These are phyloP conservation scores for Epiperipatus broadwayi DNA, from an alignment of 2,888 invertebrate genomes.

Conservation along the genomic window DNA sequence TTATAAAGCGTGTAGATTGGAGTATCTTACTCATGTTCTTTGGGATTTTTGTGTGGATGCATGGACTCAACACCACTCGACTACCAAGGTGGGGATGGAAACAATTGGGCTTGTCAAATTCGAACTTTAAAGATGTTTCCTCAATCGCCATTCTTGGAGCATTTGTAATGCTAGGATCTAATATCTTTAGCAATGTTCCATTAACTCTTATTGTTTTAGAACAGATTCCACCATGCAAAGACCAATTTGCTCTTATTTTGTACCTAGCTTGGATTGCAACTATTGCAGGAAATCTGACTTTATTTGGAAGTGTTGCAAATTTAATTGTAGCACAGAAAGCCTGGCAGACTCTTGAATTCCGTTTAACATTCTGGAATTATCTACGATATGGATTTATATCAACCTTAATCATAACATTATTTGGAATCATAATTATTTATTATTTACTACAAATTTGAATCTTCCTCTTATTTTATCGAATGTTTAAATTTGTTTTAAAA, in stretches of 20 bases:
- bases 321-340: conserved; percentile 18
- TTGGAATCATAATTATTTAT: no score
- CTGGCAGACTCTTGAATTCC: conserved; percentile 10
- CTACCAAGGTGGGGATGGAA: no score
- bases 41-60: no score
- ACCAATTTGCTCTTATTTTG: conserved; percentile 17
- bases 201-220: conserved; percentile 18
- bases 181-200: conserved; percentile 19
- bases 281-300: conserved; percentile 18
- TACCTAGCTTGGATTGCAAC: conserved; percentile 18
- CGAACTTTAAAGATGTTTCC: no score
- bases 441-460: no score
- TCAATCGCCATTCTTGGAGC: no score
- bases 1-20: no score
- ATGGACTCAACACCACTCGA: no score
- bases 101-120: no score
- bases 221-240: conserved; percentile 16
- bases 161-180: conserved; percentile 17
- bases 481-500: no score
- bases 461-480: no score
- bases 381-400: conserved; percentile 16
- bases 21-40: no score
- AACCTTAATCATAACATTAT: conserved; percentile 14
- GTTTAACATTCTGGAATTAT: conserved; percentile 15
- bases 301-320: conserved; percentile 19